Conservation (phyloP, 35 echinoderm and acorn worm genomes). For the Patiria miniata region DNA sequence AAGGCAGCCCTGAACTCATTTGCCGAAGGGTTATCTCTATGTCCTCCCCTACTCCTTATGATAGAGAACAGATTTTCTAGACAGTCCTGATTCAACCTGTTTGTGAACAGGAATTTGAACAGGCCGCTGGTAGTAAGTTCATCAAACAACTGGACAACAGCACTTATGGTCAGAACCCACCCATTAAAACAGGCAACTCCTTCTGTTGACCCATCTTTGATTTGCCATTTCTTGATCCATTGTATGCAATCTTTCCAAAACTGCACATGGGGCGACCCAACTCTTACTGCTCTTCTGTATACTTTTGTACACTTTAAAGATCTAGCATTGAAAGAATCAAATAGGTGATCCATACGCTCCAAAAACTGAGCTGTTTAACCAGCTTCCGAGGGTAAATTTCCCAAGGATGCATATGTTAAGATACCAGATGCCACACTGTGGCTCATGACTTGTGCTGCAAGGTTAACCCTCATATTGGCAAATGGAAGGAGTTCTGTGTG, state of each 20-base stretch:
- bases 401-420: slow-evolving; percentile 11
- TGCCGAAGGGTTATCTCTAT: slow-evolving; percentile 15
- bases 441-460: slow-evolving; percentile 44
- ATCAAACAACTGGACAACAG: background rate
- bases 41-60: slow-evolving; percentile 19
- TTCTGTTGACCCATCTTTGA: background rate
- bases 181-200: slow-evolving; percentile 26
- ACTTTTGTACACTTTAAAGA: background rate
- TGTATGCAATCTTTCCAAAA: slow-evolving; percentile 35
- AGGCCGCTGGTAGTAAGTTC: background rate
- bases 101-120: slow-evolving; percentile 20
- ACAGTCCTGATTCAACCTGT: slow-evolving; percentile 26
- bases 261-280: background rate
- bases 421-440: slow-evolving; percentile 49
- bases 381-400: slow-evolving; percentile 28
- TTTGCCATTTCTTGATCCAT: slow-evolving; percentile 26
- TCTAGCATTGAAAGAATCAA: slow-evolving; percentile 46
- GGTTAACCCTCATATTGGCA: slow-evolving; percentile 38
- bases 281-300: background rate
- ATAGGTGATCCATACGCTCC: slow-evolving; percentile 34
- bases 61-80: slow-evolving; percentile 37
- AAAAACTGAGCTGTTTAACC: slow-evolving; percentile 45
- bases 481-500: slow-evolving; percentile 3
- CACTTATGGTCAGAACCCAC: slow-evolving; percentile 28
- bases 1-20: slow-evolving; percentile 25